phyloP scores from a whole-genome alignment of 2,888 invertebrate genomes.

The Eupithecia exiguata region DNA sequence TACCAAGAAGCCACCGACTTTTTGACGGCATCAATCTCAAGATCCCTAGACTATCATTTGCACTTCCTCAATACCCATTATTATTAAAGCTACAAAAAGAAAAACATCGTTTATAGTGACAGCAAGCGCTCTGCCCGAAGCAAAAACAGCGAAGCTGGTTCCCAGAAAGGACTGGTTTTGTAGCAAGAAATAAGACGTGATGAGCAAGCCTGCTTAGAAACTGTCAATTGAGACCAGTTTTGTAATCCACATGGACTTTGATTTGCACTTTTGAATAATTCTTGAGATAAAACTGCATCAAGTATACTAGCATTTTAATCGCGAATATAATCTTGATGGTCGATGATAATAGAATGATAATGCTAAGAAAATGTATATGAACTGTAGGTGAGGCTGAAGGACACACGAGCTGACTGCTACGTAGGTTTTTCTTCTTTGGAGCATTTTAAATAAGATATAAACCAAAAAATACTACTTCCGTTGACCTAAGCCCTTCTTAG shows the following conservation, averaged over 20 bases:
- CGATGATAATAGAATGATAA: not conserved
- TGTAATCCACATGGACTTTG: constrained; percentile 39
- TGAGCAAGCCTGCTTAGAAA: constrained; percentile 50
- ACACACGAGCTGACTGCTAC: not conserved
- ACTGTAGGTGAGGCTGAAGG: too few species aligned
- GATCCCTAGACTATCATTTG: constrained; percentile 24
- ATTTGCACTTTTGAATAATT: constrained; percentile 24
- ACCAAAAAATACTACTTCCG: not conserved
- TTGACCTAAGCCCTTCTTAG: too few species aligned
- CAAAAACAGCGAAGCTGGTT: constrained; percentile 53
- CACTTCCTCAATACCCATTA: constrained; percentile 38
- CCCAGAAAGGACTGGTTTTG: constrained; percentile 56
- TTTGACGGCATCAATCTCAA: constrained; percentile 20
- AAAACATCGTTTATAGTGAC: constrained; percentile 30
- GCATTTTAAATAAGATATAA: not conserved
- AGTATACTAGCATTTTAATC: not conserved
- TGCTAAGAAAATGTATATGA: not conserved
- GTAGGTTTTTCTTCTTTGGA: not conserved
- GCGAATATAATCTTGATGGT: not conserved
- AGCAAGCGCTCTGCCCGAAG: constrained; percentile 12
- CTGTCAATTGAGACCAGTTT: constrained; percentile 36
- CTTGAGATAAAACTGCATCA: not conserved
- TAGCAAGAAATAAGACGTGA: constrained; percentile 66
- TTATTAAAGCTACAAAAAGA: constrained; percentile 28
- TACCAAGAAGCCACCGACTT: too few species aligned